These are phyloP conservation scores for Dendroctonus ponderosae DNA, from an alignment of 1,140 invertebrate genomes.

Conservation along the genomic window DNA sequence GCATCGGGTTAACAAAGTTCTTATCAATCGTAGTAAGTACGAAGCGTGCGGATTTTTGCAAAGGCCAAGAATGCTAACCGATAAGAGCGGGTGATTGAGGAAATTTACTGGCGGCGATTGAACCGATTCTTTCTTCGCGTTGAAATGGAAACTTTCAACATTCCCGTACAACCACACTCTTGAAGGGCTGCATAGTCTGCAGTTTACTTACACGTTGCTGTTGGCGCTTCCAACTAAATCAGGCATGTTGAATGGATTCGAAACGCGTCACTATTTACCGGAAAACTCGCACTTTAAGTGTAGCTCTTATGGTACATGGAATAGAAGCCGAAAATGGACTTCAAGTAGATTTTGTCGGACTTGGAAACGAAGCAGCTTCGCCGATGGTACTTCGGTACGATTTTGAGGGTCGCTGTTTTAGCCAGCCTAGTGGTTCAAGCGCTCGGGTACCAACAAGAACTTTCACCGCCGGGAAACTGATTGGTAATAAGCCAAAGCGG, in stretches of 20 bases:
- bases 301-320: slow-evolving; percentile 50
- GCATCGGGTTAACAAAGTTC: too few relatives aligned
- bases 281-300: slow-evolving; percentile 37
- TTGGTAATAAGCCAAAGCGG: too few relatives aligned
- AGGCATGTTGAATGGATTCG: slow-evolving; percentile 44
- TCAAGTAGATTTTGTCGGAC: slow-evolving; percentile 43
- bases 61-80: too few relatives aligned
- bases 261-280: background rate
- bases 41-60: too few relatives aligned
- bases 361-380: slow-evolving; percentile 43
- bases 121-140: too few relatives aligned
- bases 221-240: slow-evolving; percentile 35
- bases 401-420: slow-evolving; percentile 23
- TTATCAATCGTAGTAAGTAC: too few relatives aligned
- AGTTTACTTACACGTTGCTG: slow-evolving; percentile 23
- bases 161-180: too few relatives aligned
- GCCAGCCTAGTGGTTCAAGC: slow-evolving; percentile 27
- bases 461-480: too few relatives aligned
- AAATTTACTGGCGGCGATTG: too few relatives aligned
- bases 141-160: too few relatives aligned
- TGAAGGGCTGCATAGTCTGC: too few relatives aligned
- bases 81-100: too few relatives aligned
- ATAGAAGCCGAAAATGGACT: slow-evolving; percentile 47
- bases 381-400: slow-evolving; percentile 34
- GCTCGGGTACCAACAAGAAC: background rate